Percentiles rank a stretch among this genome's conserved stretches.
Conservation (phyloP, 2,113 vertebrate genomes). For the Alectura lathami region DNA sequence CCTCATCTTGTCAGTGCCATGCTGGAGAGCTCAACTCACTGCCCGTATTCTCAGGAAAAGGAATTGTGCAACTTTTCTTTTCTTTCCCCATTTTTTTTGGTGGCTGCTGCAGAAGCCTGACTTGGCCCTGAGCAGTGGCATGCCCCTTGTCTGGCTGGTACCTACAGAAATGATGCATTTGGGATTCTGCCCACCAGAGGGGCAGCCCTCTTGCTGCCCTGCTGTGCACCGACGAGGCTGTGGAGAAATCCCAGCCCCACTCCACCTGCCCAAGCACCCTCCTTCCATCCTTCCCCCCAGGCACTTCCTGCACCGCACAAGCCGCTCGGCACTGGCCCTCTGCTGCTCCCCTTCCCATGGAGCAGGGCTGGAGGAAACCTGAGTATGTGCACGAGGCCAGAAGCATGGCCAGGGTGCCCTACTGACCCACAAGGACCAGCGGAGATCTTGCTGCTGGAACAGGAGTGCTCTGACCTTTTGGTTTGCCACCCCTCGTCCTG, state of each 20-base stretch:
- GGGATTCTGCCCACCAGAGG: background rate
- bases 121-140: background rate
- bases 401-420: background rate
- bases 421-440: background rate
- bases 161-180: background rate
- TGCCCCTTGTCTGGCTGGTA: background rate
- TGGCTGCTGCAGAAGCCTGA: background rate
- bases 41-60: background rate
- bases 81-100: rapidly evolving
- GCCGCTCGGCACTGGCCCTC: rapidly evolving
- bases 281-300: background rate
- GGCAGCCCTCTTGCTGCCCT: background rate
- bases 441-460: background rate
- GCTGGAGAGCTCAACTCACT: background rate
- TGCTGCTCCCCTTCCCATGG: rapidly evolving
- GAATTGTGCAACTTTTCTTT: background rate
- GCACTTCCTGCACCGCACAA: background rate
- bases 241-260: rapidly evolving
- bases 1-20: slow-evolving; percentile 54
- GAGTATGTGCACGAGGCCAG: background rate
- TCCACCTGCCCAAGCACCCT: background rate
- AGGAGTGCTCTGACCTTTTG: background rate
- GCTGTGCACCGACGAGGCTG: rapidly evolving
- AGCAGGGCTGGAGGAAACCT: background rate
- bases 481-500: background rate